Conservation (phyloP, 2,888 invertebrate genomes). For the Caenorhabditis panamensis region DNA sequence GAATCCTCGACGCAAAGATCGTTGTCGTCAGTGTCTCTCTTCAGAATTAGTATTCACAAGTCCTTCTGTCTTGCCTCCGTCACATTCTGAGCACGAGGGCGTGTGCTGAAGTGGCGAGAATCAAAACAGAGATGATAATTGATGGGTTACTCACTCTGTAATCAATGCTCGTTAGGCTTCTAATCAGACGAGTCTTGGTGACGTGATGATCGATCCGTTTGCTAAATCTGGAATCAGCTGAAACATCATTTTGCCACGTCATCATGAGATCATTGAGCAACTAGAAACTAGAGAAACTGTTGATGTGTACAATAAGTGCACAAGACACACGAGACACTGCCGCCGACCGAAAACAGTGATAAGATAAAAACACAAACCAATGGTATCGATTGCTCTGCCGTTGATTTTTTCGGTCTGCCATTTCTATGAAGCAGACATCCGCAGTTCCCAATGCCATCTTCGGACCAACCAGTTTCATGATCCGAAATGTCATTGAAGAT, state of each 20-base stretch:
- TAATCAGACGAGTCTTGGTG: too few species aligned
- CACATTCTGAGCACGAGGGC: background rate
- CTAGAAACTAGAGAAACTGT: conserved; percentile 19
- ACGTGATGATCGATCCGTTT: too few species aligned
- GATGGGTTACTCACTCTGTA: background rate
- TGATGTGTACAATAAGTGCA: conserved; percentile 40
- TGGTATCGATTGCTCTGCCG: conserved; percentile 28
- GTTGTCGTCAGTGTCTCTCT: background rate
- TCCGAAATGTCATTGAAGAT: conserved; percentile 63
- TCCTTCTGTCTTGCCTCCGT: background rate
- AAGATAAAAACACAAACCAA: conserved; percentile 33
- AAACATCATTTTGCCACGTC: background rate
- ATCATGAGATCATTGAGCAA: conserved; percentile 34
- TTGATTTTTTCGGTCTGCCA: background rate
- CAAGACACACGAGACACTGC: conserved; percentile 27
- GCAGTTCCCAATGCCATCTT: conserved; percentile 54
- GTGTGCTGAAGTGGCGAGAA: too few species aligned
- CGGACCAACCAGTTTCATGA: conserved; percentile 45
- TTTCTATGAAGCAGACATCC: conserved; percentile 11
- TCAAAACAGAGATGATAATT: too few species aligned
- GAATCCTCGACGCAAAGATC: background rate
- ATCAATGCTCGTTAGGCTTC: too few species aligned
- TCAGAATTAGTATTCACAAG: conserved; percentile 13
- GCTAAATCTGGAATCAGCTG: too few species aligned
- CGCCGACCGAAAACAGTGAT: conserved; percentile 21